These are phyloP conservation scores for Venturia canescens DNA, from an alignment of 1,140 invertebrate genomes.

Conservation along the genomic window DNA sequence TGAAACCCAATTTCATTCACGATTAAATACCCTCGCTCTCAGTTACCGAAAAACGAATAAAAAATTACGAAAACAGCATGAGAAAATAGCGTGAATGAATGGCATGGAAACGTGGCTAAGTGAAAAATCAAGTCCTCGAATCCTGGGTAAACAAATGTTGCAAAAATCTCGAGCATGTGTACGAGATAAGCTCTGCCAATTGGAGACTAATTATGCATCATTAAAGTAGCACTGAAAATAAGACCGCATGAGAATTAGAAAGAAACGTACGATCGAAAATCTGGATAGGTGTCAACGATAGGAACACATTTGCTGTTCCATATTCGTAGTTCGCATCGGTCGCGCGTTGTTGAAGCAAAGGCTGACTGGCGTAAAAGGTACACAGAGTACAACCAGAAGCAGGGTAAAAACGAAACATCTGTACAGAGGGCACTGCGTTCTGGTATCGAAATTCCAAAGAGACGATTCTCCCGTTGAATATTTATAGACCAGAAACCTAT, in stretches of 20 bases:
- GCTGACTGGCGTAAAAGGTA: neutral
- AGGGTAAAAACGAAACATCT: neutral
- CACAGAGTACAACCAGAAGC: neutral
- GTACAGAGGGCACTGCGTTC: neutral
- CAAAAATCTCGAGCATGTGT: neutral
- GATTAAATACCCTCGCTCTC: too few relatives aligned
- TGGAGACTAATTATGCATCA: conserved; percentile 43
- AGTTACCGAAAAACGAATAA: too few relatives aligned
- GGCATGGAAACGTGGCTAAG: too few relatives aligned
- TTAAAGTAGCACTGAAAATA: conserved; percentile 3
- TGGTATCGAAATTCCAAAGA: conserved; percentile 23
- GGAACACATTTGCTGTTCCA: neutral
- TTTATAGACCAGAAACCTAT: conserved; percentile 41
- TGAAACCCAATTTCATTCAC: too few relatives aligned
- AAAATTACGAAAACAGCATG: too few relatives aligned
- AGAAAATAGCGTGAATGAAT: too few relatives aligned
- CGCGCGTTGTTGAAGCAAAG: neutral
- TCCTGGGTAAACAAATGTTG: too few relatives aligned
- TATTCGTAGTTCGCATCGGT: neutral
- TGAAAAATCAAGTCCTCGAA: too few relatives aligned
- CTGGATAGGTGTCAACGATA: neutral
- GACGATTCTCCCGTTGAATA: conserved; percentile 34
- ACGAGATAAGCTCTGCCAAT: neutral
- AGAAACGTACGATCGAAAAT: neutral
- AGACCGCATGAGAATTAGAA: neutral